Conservation (phyloP, 1,140 invertebrate species). For the Trialeurodes vaporariorum region DNA sequence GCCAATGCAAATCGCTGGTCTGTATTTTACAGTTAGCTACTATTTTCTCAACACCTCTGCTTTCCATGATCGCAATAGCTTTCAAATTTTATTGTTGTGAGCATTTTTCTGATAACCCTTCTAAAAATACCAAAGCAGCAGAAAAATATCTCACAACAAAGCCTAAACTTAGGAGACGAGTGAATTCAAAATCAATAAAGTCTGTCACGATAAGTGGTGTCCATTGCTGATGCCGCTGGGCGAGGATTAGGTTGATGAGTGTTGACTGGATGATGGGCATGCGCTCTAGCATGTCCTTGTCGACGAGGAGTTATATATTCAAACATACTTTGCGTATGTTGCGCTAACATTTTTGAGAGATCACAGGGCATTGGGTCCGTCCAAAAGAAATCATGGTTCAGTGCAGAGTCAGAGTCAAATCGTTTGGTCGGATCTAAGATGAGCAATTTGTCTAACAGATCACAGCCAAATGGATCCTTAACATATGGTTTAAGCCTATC, state of each 20-base stretch:
- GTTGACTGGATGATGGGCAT: slow-evolving; percentile 41
- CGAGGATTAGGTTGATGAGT: slow-evolving; percentile 32
- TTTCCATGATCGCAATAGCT: no score
- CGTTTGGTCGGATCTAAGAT: slow-evolving; percentile 85
- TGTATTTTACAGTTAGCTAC: no score
- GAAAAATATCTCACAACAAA: no score
- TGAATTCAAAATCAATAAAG: no score
- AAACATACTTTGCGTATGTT: slow-evolving; percentile 92
- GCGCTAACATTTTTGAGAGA: slow-evolving; percentile 82
- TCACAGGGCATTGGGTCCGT: slow-evolving; percentile 90
- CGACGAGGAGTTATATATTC: slow-evolving; percentile 79
- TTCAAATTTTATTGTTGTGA: no score
- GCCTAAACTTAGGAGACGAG: no score
- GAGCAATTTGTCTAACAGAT: slow-evolving; percentile 85
- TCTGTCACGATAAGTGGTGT: neutral
- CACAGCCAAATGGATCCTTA: slow-evolving; percentile 83
- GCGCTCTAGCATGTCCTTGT: slow-evolving; percentile 52
- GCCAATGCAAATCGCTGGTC: no score
- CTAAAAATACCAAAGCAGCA: no score
- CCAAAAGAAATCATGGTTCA: slow-evolving; percentile 99
- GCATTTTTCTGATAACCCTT: no score
- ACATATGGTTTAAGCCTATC: slow-evolving; percentile 84
- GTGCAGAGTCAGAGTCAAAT: slow-evolving; percentile 78
- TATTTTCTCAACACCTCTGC: no score
- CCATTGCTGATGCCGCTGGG: neutral